Conservation (phyloP, 2,797 vertebrate genomes). For the Chanos chanos region DNA sequence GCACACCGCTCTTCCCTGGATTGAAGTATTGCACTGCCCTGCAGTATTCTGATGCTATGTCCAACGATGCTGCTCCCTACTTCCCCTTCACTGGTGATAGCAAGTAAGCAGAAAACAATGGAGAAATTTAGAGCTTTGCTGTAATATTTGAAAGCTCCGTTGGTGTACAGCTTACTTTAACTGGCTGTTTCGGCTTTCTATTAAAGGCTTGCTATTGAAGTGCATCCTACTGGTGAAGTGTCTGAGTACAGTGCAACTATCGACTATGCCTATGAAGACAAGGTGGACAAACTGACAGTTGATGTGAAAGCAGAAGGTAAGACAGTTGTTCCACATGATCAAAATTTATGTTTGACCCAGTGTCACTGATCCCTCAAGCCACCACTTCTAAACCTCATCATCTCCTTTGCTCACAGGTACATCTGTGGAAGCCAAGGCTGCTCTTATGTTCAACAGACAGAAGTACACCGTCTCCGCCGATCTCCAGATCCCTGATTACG, state of each 20-base stretch:
- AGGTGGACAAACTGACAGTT: slow-evolving; percentile 77
- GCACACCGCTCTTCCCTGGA: slow-evolving; percentile 76
- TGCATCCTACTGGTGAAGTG: slow-evolving; percentile 80
- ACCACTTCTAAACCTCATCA: neutral
- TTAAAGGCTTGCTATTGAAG: slow-evolving; percentile 79
- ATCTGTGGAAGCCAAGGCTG: slow-evolving; percentile 70
- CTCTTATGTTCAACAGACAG: slow-evolving; percentile 80
- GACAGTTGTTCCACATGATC: neutral
- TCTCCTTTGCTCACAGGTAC: slow-evolving; percentile 64
- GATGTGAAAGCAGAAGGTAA: slow-evolving; percentile 81
- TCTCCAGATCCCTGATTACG: slow-evolving; percentile 78
- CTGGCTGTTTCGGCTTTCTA: neutral
- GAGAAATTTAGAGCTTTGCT: neutral
- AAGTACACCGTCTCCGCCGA: slow-evolving; percentile 73
- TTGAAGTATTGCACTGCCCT: slow-evolving; percentile 76
- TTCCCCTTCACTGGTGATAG: slow-evolving; percentile 83
- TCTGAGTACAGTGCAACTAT: slow-evolving; percentile 79
- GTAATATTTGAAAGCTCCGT: neutral
- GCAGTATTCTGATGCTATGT: slow-evolving; percentile 71
- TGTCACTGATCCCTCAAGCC: neutral
- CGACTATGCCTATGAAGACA: slow-evolving; percentile 71
- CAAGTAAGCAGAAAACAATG: slow-evolving; percentile 66
- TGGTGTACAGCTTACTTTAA: neutral
- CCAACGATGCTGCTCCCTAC: slow-evolving; percentile 71
- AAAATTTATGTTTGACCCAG: neutral